Evolutionary conservation across 2,113 vertebrate species (phyloP).

Genomic region (Lophochroa leadbeateri): DNA sequence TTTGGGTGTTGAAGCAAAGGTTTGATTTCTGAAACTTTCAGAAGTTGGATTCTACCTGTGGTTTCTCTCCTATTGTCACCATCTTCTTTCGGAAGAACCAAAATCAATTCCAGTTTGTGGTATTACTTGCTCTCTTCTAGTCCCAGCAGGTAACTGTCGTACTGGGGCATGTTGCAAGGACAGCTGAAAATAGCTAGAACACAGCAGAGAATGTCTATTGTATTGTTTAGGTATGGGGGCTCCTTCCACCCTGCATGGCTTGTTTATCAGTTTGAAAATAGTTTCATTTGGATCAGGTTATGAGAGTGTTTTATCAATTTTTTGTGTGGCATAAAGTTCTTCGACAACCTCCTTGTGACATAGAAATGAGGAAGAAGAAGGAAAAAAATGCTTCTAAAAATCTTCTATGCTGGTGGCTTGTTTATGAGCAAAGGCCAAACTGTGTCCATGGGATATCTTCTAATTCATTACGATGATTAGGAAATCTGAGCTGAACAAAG

Average conservation of each 20-base stretch:
- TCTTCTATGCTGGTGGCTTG: background rate
- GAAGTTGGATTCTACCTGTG: background rate
- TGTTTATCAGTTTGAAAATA: background rate
- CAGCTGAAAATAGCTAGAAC: background rate
- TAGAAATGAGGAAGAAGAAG: background rate
- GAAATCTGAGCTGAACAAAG: background rate
- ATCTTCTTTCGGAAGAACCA: background rate
- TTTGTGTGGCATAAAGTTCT: background rate
- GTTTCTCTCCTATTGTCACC: background rate
- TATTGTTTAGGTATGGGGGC: background rate
- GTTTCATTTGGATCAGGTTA: background rate
- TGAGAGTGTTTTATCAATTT: background rate
- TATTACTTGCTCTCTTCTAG: background rate
- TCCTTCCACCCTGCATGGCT: background rate
- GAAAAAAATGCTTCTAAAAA: background rate
- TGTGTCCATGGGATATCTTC: background rate
- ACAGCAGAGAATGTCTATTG: background rate
- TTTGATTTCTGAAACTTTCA: background rate
- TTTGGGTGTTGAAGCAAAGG: background rate
- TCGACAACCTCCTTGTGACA: background rate
- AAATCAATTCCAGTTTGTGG: background rate
- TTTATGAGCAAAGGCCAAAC: background rate
- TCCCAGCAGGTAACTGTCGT: background rate
- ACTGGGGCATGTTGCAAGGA: background rate
- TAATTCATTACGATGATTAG: background rate